phyloP scores from a whole-genome alignment of 2,113 vertebrate species.

The Xyrauchen texanus region DNA sequence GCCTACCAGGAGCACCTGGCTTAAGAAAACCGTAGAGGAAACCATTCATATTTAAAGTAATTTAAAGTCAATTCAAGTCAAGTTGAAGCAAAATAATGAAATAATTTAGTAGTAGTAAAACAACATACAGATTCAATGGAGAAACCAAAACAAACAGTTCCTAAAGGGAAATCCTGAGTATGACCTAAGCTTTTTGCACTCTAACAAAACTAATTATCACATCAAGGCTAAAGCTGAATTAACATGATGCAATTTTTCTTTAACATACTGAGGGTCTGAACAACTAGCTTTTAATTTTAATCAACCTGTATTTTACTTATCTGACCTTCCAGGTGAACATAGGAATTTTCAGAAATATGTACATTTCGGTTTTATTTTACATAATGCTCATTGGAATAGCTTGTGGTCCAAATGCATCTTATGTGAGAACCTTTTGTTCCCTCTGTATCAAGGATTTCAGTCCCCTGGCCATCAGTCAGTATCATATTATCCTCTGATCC shows the following conservation, averaged over 20 bases:
- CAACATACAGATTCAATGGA: background rate
- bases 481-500: background rate
- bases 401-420: background rate
- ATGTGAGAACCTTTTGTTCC: background rate
- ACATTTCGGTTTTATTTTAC: background rate
- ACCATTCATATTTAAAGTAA: no score
- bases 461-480: conserved; percentile 2
- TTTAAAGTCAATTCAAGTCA: no score
- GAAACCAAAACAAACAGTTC: background rate
- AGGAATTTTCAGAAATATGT: background rate
- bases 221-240: background rate
- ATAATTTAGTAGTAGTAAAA: background rate
- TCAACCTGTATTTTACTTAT: background rate
- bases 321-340: background rate
- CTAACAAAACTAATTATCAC: no score
- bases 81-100: no score
- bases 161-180: no score
- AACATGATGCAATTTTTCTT: background rate
- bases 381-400: background rate
- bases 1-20: no score
- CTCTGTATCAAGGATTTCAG: background rate
- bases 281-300: background rate
- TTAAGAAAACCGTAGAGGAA: no score
- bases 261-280: background rate
- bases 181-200: no score